phyloP scores from a whole-genome alignment of 2,797 vertebrate species.

The Eupleurogrammus muticus region DNA sequence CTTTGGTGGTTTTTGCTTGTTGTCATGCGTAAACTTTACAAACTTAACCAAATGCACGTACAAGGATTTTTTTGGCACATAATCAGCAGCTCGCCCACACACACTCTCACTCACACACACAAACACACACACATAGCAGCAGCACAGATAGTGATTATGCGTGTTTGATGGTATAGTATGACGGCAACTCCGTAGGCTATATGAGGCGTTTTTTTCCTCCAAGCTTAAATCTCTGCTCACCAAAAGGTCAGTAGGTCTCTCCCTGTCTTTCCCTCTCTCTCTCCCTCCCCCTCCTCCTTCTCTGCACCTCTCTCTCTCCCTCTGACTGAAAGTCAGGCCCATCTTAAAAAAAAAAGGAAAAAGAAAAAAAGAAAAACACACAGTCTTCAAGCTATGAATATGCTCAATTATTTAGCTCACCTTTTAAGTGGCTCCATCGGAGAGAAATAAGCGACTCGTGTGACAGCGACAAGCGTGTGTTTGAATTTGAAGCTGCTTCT shows the following conservation, averaged over 20 bases:
- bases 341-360: slow-evolving; percentile 48
- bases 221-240: slow-evolving; percentile 79
- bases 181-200: slow-evolving; percentile 72
- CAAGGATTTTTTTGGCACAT: slow-evolving; percentile 69
- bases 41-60: slow-evolving; percentile 67
- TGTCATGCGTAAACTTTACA: slow-evolving; percentile 73
- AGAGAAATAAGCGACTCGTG: background rate
- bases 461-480: background rate
- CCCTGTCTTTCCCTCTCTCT: slow-evolving; percentile 51
- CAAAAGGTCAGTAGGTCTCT: slow-evolving; percentile 82
- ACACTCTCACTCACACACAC: no score
- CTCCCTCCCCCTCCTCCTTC: slow-evolving; percentile 40
- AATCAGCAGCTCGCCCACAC: slow-evolving; percentile 73
- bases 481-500: background rate
- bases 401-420: slow-evolving; percentile 68
- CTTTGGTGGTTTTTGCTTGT: slow-evolving; percentile 66
- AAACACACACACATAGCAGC: slow-evolving; percentile 22
- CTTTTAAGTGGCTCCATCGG: slow-evolving; percentile 50
- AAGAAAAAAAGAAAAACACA: no score
- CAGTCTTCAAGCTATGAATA: slow-evolving; percentile 61
- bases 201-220: slow-evolving; percentile 58
- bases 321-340: slow-evolving; percentile 59
- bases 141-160: slow-evolving; percentile 69
- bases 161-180: slow-evolving; percentile 72
- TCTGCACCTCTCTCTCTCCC: slow-evolving; percentile 39